Evolutionary conservation across 2,797 vertebrate species (phyloP), one percentile per base, ranked within the genome.

Genomic region (Cyprinella venusta): DNA sequence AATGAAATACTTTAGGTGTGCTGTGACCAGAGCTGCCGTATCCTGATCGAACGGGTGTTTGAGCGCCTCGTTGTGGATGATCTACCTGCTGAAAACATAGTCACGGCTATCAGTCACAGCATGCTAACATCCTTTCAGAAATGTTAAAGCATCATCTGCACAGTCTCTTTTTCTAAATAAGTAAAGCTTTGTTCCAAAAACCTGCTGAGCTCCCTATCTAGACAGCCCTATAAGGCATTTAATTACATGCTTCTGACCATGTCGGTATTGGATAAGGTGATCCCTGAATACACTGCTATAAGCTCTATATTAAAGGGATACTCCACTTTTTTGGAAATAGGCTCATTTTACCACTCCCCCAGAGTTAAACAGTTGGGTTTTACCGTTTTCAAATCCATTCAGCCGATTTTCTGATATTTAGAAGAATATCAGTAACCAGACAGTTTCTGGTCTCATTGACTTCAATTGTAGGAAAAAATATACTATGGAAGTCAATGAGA

Each of bases 41-140:
- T 0, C 92, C 86, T 63, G 95, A 92, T 83, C 94, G 93, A 88
- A 91, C 94, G 83, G 96, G 94, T 1, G 96, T 96, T 80, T 95
- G 95, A 88, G 89, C 86, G 6, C 93, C 92, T 88, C 92, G 92
- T 24, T 94, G 93, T 88, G 95, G 86, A 82, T 91, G 90, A 90
- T 96, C 95, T 87, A 91, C 89, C 84, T 92, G 88, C 95, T 96
- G 89, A 80, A 79, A 79, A 45, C 71, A 50, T 30, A 26, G 2
- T 6, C 92, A 95, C 93, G 1, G 38, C 26, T 48, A 64, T 77
- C 48, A 63, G 40, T 77, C 24, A 63, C 59, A 77, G 48, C 19
- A 56, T 38, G 50, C 19, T 74, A 74, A 12, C 36, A 38, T 38
- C 21, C 71, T 56, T 10, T 18, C 19, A 65, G 1, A 65, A 36